A percentile compares a stretch with the other conserved stretches of the same genome.
Evolutionary conservation across 2,888 invertebrate species (phyloP).

Genomic region (Drosophila falleni): DNA sequence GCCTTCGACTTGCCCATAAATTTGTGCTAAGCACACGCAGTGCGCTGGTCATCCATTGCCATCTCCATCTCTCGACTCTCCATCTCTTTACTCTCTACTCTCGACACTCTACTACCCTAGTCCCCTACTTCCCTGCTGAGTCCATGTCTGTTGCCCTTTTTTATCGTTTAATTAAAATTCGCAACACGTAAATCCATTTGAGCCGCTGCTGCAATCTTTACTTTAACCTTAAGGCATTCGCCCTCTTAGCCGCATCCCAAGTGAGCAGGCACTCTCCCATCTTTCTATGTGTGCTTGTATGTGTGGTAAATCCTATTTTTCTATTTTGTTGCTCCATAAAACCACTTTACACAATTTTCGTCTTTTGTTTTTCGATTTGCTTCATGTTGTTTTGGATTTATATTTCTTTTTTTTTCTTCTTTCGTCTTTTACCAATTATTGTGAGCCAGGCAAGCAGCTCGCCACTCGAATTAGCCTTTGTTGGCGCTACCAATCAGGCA

Average conservation of each 20-base stretch:
- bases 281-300: constrained; percentile 30
- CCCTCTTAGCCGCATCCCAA: constrained; percentile 56
- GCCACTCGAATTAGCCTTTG: constrained; percentile 25
- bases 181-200: constrained; percentile 83
- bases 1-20: constrained; percentile 60
- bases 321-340: constrained; percentile 81
- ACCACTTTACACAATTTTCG: constrained; percentile 82
- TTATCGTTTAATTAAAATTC: constrained; percentile 83
- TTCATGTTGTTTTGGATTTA: constrained; percentile 54
- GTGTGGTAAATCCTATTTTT: constrained; percentile 80
- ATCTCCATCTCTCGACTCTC: constrained; percentile 4
- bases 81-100: not conserved
- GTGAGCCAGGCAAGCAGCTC: constrained; percentile 41
- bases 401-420: constrained; percentile 21
- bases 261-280: constrained; percentile 25
- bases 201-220: constrained; percentile 81
- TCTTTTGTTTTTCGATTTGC: constrained; percentile 80
- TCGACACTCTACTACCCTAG: not conserved
- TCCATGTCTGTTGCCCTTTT: constrained; percentile 68
- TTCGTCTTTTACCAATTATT: constrained; percentile 79
- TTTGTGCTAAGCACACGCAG: constrained; percentile 79
- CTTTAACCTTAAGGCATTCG: constrained; percentile 78
- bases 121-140: not conserved
- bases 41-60: constrained; percentile 77
- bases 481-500: constrained; percentile 66